Base-by-base conservation (phyloP, 2,113 vertebrate species). In the Dromiciops gliroides region DNA sequence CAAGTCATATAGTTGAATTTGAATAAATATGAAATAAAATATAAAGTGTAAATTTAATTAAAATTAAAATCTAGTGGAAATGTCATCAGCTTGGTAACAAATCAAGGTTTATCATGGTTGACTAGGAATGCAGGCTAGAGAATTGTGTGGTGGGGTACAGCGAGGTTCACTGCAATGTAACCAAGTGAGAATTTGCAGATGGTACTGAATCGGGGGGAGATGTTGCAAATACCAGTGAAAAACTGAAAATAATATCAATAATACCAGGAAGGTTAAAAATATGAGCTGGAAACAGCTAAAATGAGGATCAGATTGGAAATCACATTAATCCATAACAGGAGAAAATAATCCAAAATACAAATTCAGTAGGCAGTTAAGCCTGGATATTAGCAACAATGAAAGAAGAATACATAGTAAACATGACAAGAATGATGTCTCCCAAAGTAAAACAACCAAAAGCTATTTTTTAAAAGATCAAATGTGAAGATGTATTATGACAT, bases 201-300 rank as follows among this genome's bases (percentile, higher is more conserved):
- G 48, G 19, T 3, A 44, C 23, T 51, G 49, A 47, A 88, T 51
- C 90, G 97, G 53, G 67, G 52, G 93, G 93, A 94, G n/a, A 94
- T 93, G 94, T 1, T 93, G 47, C 56, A 94, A 89, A 92, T 95
- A 11, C 26, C 26, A 89, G 47, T 83, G 50, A 94, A 83, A 83
- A 83, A 96, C 9, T 93, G 56, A 94, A 97, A 95, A 75, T 83
- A 93, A 95, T 91, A 50, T 50, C 94, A 93, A 24, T 19, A 89
- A 67, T 92, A 44, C 3, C 44, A 96, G 51, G 24, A 83, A 23
- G 56, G 94, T 96, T 94, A 91, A 24, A 96, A 75, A 93, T 92
- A 89, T 92, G 47, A 96, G 31, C 22, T 60, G 75, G 91, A 96
- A 89, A 49, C 14, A 91, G n/a, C 28, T 91, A 94, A 95, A 96